Percentiles rank a stretch among this genome's conserved stretches.
Conservation (phyloP, 2,888 invertebrate species). For the Caenorhabditis becei region DNA sequence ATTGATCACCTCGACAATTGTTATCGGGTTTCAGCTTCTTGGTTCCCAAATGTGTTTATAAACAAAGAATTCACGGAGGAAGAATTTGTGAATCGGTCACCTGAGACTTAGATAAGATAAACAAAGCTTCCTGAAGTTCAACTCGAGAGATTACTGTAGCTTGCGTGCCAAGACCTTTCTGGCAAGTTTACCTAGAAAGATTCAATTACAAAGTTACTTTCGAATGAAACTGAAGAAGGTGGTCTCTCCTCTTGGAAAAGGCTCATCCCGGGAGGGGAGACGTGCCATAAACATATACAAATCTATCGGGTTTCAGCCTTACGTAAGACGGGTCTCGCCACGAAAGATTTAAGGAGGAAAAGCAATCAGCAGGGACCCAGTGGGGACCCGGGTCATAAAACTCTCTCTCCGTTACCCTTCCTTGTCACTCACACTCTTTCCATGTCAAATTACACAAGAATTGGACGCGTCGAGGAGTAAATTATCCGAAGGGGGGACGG, state of each 20-base stretch:
- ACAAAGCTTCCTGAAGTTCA: no score
- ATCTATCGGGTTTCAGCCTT: background rate
- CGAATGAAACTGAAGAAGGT: constrained; percentile 14
- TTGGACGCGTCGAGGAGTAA: background rate
- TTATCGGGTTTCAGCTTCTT: no score
- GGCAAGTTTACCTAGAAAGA: constrained; percentile 12
- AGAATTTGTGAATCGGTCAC: no score
- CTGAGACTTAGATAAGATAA: no score
- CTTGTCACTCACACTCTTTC: constrained; percentile 14
- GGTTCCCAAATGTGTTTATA: no score
- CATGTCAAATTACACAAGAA: constrained; percentile 12
- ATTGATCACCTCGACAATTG: no score
- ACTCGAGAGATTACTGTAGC: background rate
- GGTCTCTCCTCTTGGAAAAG: background rate
- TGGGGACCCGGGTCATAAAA: background rate
- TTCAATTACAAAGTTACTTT: constrained; percentile 15
- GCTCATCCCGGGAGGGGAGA: background rate
- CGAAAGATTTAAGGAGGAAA: no score
- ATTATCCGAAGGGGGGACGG: constrained; percentile 2
- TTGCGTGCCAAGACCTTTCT: background rate
- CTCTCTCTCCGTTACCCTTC: background rate
- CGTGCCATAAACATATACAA: constrained; percentile 2
- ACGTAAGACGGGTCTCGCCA: no score
- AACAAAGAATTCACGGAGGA: no score
- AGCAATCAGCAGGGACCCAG: background rate